These are phyloP conservation scores for Drosophila rhopaloa DNA, from an alignment of 1,140 invertebrate genomes.

Conservation along the genomic window DNA sequence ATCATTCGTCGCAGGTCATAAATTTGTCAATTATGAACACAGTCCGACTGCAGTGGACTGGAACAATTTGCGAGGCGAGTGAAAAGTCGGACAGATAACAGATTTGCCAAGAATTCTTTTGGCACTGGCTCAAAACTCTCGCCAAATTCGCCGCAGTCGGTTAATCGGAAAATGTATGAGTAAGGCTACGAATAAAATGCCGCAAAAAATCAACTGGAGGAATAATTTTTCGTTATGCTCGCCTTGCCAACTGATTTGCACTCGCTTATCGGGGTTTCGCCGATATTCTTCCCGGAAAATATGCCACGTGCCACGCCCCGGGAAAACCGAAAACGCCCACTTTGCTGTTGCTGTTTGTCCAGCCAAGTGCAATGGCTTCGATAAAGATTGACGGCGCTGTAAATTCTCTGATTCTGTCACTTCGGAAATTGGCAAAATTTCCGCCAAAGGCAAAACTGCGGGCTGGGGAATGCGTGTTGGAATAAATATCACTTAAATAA, in stretches of 20 bases:
- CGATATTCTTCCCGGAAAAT: constrained; percentile 47
- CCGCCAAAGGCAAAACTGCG: constrained; percentile 33
- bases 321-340: constrained; percentile 17
- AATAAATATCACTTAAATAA: constrained; percentile 51
- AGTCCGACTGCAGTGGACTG: constrained; percentile 69
- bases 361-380: constrained; percentile 76
- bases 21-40: constrained; percentile 60
- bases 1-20: constrained; percentile 39
- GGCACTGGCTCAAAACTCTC: constrained; percentile 63
- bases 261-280: constrained; percentile 65
- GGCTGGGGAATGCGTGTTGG: constrained; percentile 31
- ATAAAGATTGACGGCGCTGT: constrained; percentile 83
- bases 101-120: constrained; percentile 68
- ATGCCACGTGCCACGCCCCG: constrained; percentile 50
- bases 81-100: constrained; percentile 57
- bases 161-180: constrained; percentile 71
- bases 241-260: constrained; percentile 72
- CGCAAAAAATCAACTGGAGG: constrained; percentile 71
- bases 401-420: constrained; percentile 84
- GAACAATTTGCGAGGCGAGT: constrained; percentile 39
- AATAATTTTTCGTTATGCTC: constrained; percentile 49
- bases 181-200: constrained; percentile 37
- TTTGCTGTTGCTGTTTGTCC: constrained; percentile 64
- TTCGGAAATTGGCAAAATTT: constrained; percentile 83
- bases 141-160: constrained; percentile 45